Evolutionary conservation across 92 coral and sea anemone genomes (phyloP), one percentile per base, ranked within the genome.

Genomic region (Galaxea fascicularis): DNA sequence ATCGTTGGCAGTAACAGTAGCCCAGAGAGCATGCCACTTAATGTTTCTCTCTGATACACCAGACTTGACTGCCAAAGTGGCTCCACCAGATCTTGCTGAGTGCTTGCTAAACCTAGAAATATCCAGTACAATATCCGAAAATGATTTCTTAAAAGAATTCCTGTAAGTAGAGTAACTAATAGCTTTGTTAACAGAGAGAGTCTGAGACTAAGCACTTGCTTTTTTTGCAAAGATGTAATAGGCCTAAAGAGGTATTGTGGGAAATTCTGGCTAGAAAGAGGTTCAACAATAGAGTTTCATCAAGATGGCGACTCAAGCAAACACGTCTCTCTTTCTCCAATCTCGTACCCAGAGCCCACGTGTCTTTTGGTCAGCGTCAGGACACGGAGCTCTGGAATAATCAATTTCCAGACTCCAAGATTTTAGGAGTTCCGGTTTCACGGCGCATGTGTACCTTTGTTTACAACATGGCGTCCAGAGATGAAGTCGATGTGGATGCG

Each of bases 11-110:
- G 28, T 20, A 45, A 30, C 49, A 9, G 91, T 59, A 57, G 74
- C 82, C 91, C 91, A 87, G 31, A 88, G 29, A 7, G 83, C 70
- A 64, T 87, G 91, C 16, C 82, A 69, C 74, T 87, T 88, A 51
- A 82, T 60, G 27, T 30, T 24, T 51, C 87, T 45, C 59, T 71
- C 87, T 52, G 49, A 47, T 24, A 87, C 82, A 10, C 83, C 91
- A 26, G 72, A 73, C 76, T 87, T 81, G 35, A 86, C 90, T 21
- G 82, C 90, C 18, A 74, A 39, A 58, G 87, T 80, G 26, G 74
- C 87, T 10, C 75, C 76, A 25, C 87, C 90, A 18, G 90, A 58
- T 62, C 90, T 79, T 12, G 64, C 70, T 54, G 90, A 80, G 47
- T 80, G 87, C 68, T 70, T 86, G 46, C 90, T 72, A 28, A 70